Base-by-base conservation (phyloP, 1,140 invertebrate genomes). In the Lucilia sericata region DNA sequence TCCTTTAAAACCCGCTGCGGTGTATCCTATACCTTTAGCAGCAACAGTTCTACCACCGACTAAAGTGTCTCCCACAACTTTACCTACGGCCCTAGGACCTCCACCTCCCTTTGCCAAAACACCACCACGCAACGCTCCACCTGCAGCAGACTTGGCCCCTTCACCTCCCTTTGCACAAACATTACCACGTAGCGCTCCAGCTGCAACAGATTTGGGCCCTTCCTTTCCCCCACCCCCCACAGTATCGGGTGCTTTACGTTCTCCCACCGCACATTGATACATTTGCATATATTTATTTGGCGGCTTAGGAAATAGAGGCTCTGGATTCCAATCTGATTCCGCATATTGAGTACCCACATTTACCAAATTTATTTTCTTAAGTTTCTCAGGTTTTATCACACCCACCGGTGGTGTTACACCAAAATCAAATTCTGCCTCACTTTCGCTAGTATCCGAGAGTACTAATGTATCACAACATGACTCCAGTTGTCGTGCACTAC, bases 401-500 rank as follows among this genome's bases (percentile, higher is more conserved):
- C 90, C 90, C 0, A 88, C 90, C 10, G 90, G 90, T 12, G 90
- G 90, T 8, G 90, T 91, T 2, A 91, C 90, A 4, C 87, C 88
- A 19, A 91, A 89, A 65, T 91, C 88, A 42, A 87, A 89, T 82
- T 91, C 89, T 3, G 82, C 85, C 83, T 91, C 90, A 55, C 87
- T 88, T 55, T 91, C 89, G 10, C 86, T 87, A 9, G 88, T 88
- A 8, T 91, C 90, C 0, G 88, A 88, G 0, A 91, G 85, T 0
- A 88, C 85, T 7, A 91, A 80, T 0, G 84, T 84, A 8, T 86
- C 49, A 34, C 86, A 86, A 34, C 87, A 87, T 49, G 65, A 34
- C 0, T 74, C 17, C 19, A 91, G 80, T 4, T 86, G 7, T 0
- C 88, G 86, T 1, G 83, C 47, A 7, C 85, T 10, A 81, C 88